Percentiles rank a stretch among this genome's conserved stretches.
phyloP scores from a whole-genome alignment of 2,113 vertebrate genomes.

The Nyctibius bracteatus region DNA sequence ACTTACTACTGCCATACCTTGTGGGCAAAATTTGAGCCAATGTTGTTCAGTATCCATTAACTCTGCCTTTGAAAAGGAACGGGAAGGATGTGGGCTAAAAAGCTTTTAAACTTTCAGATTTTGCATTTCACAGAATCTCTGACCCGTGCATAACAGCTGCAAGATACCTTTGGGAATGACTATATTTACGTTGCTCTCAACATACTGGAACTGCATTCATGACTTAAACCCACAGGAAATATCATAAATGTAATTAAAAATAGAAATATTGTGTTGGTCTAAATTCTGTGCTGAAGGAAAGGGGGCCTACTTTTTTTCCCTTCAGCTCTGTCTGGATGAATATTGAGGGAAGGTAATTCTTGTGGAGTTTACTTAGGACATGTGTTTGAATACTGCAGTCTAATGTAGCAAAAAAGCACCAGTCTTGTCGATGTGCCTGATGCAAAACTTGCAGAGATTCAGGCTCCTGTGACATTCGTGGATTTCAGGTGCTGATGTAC shows the following conservation, averaged over 20 bases:
- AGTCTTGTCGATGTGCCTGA: background rate
- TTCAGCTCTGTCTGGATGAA: background rate
- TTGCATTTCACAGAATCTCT: slow-evolving; percentile 16
- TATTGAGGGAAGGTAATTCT: background rate
- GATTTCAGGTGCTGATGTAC: background rate
- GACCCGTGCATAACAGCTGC: slow-evolving; percentile 16
- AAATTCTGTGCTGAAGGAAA: background rate
- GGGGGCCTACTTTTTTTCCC: background rate
- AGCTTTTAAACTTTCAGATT: slow-evolving; percentile 35
- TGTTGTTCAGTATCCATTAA: slow-evolving; percentile 24
- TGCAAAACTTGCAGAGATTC: background rate
- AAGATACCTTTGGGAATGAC: background rate
- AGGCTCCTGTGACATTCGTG: background rate
- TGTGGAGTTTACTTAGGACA: background rate
- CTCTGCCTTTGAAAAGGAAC: slow-evolving; percentile 18
- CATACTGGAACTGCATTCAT: slow-evolving; percentile 6
- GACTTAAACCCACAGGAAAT: slow-evolving; percentile 29
- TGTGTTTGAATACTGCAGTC: background rate
- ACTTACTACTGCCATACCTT: background rate
- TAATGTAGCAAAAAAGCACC: background rate
- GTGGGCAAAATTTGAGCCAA: background rate
- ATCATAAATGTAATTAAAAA: slow-evolving; percentile 55
- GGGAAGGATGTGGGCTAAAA: slow-evolving; percentile 28
- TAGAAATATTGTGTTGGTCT: background rate
- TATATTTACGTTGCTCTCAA: background rate